These are phyloP conservation scores for Campaea margaritaria DNA, from an alignment of 2,888 invertebrate species.

Conservation along the genomic window DNA sequence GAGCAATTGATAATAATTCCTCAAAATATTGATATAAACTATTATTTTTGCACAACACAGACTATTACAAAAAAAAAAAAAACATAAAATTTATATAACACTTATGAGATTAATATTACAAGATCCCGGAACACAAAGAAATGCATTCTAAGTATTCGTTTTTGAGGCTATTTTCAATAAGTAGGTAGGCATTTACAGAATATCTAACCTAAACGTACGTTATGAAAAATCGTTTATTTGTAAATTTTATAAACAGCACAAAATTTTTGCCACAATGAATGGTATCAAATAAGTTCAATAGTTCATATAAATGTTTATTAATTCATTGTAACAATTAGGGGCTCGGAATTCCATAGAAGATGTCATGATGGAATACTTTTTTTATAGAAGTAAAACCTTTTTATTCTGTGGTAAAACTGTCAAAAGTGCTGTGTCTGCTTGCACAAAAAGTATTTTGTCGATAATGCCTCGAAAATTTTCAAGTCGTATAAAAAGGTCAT, in stretches of 20 bases:
- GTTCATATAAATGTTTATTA: neutral
- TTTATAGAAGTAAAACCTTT: too few species aligned
- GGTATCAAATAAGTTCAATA: slow-evolving; percentile 32
- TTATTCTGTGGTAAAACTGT: too few species aligned
- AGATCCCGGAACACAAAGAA: slow-evolving; percentile 52
- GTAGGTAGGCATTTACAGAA: slow-evolving; percentile 24
- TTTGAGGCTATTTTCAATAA: slow-evolving; percentile 15
- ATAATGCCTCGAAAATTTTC: too few species aligned
- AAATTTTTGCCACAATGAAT: slow-evolving; percentile 13
- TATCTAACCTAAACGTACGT: slow-evolving; percentile 2
- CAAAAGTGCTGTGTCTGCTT: too few species aligned
- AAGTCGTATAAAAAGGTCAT: too few species aligned
- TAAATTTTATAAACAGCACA: slow-evolving; percentile 13
- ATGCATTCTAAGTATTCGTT: slow-evolving; percentile 47
- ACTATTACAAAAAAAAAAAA: slow-evolving; percentile 41
- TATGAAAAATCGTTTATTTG: neutral
- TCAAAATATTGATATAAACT: slow-evolving; percentile 4
- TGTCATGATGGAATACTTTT: neutral
- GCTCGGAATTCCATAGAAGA: neutral
- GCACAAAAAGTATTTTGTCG: too few species aligned
- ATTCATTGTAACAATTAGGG: neutral
- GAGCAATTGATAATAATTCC: slow-evolving; percentile 13
- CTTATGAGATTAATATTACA: slow-evolving; percentile 50
- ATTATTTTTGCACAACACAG: slow-evolving; percentile 25
- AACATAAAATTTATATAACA: slow-evolving; percentile 43